Base-by-base conservation (phyloP, 2,113 vertebrate genomes). In the Nesogale talazaci region DNA sequence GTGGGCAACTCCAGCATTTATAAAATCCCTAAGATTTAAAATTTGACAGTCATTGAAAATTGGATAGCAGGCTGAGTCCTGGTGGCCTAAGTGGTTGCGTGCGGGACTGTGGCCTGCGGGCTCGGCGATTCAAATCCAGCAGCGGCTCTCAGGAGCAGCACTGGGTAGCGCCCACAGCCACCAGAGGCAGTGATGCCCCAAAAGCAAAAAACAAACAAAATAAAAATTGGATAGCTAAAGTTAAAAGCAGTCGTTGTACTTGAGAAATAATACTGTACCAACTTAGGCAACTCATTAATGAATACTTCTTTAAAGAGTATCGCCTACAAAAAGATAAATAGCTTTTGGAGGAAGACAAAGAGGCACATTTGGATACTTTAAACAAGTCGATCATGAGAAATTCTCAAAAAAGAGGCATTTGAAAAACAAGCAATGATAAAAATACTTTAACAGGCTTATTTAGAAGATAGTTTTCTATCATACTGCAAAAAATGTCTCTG, bases 301-400 rank as follows among this genome's bases (percentile, higher is more conserved):
- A 93, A 74, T 2, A 86, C 38, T 91, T 95, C 38, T 94, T 15
- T 20, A 81, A 42, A 95, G 2, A 90, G 59, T 83, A 57, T 16
- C 74, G 89, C 23, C 56, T 34, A 92, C 12, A 87, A 87, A 83
- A 95, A 92, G 91, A 83, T 22, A 22, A 82, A 56, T 31, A 36
- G 57, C 4, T 59, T 92, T 40, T 40, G 12, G 70, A 36, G 46
- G 19, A 14, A 88, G 61, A 42, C 61, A 77, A 65, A 89, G 67
- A 56, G 70, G 31, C 79, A 81, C 42, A 86, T 27, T 59, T 83
- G 36, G 31, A 61, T 59, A 76, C n/a, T 69, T 91, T 76, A 75
- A 74, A 94, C 14, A 92, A 93, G 57, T 12, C 63, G 88, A 31
- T 79, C 16, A 87, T 89, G 1, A 93, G 72, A 93, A 92, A 86